Base-by-base conservation (phyloP, 2,888 invertebrate genomes). In the Drosophila picticornis region DNA sequence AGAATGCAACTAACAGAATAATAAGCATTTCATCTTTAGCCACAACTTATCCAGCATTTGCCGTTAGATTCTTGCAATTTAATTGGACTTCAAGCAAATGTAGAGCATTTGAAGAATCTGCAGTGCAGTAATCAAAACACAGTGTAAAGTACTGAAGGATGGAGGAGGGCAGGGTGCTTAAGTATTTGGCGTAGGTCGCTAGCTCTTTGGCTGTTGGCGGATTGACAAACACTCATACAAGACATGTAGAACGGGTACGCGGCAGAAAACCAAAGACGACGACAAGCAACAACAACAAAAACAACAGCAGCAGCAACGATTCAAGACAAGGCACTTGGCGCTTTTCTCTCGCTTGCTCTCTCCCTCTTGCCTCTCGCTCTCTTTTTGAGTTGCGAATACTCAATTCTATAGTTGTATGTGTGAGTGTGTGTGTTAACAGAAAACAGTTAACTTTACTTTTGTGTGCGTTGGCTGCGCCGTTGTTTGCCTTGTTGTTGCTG, bases 381-480 rank as follows among this genome's bases (percentile, higher is more conserved):
- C 72, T 57, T 64, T 70, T 72, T 57, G 57, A 71, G 58, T 90
- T 83, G 89, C 88, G 77, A 84, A 83, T 81, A 62, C 75, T 78
- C 72, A 72, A 72, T 75, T 64, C 61, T 73, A 51, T 61, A 48
- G 52, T 43, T 52, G 16, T 60, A 11, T 50, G 27, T 55, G 43
- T 38, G 55, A 66, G 66, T 67, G 72, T 72, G 48, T 71, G 73
- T 75, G 87, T 82, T 77, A 57, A 67, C 72, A 70, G 70, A 72
- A 76, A 85, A 86, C 85, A 86, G 88, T 88, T 85, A 85, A 65
- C 83, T 83, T 62, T 85, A 75, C 75, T 70, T 76, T 84, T 76
- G 84, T 85, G 71, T 81, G 85, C 77, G 80, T 77, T 77, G 73
- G 67, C 70, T 67, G 77, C 72, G 70, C 76, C 76, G 75, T 75